These are phyloP conservation scores for Leuciscus waleckii DNA, from an alignment of 2,797 vertebrate genomes.

Conservation along the genomic window DNA sequence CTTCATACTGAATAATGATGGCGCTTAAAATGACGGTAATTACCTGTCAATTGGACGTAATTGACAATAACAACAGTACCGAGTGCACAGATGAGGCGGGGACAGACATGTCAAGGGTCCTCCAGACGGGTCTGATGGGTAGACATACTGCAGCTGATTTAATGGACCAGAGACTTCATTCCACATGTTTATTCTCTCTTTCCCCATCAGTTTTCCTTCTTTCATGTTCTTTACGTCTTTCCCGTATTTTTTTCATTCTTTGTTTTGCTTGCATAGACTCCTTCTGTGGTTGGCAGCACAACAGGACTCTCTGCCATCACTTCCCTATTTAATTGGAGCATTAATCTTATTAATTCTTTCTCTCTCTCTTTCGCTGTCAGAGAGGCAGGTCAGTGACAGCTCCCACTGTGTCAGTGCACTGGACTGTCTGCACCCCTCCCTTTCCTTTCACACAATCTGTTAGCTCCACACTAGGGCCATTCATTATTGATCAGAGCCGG, in stretches of 20 bases:
- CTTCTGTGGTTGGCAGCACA: slow-evolving; percentile 49
- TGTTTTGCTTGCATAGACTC: slow-evolving; percentile 46
- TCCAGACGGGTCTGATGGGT: slow-evolving; percentile 56
- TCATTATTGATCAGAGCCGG: slow-evolving; percentile 78
- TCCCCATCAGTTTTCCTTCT: slow-evolving; percentile 1
- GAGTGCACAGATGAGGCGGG: slow-evolving; percentile 37
- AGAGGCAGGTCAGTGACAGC: slow-evolving; percentile 58
- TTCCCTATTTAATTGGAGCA: slow-evolving; percentile 55
- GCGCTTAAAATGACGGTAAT: slow-evolving; percentile 72
- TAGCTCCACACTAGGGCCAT: slow-evolving; percentile 72
- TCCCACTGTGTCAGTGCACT: slow-evolving; percentile 55
- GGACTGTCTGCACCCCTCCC: slow-evolving; percentile 52
- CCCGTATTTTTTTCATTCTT: slow-evolving; percentile 16
- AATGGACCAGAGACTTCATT: slow-evolving; percentile 42
- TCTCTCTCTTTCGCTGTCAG: slow-evolving; percentile 31
- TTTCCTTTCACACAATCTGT: slow-evolving; percentile 71
- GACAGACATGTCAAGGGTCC: slow-evolving; percentile 50
- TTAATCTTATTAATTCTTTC: slow-evolving; percentile 55
- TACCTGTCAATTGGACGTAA: slow-evolving; percentile 73
- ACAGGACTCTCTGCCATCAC: slow-evolving; percentile 45
- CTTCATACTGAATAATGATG: slow-evolving; percentile 70
- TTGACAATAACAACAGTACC: slow-evolving; percentile 67
- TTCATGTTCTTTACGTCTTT: not conserved
- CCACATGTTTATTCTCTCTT: slow-evolving; percentile 8
- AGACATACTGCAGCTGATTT: slow-evolving; percentile 55